Evolutionary conservation across 2,113 vertebrate genomes (phyloP).

Genomic region (Saguinus imperator): DNA sequence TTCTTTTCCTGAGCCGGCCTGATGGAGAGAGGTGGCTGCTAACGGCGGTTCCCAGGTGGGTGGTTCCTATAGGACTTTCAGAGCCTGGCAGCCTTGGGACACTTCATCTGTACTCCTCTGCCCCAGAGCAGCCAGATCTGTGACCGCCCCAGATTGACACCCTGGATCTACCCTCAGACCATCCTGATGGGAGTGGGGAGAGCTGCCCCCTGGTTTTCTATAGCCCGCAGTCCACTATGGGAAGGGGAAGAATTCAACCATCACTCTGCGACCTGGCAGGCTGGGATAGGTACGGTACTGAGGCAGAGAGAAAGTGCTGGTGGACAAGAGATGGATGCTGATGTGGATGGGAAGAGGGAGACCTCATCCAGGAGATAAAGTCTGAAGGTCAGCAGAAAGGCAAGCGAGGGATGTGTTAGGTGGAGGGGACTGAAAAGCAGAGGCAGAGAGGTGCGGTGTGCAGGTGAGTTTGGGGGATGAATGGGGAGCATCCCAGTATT

Average conservation of each 20-base stretch:
- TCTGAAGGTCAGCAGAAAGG: neutral
- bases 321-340: neutral
- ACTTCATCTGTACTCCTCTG: neutral
- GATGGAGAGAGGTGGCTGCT: neutral
- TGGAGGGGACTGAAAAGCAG: neutral
- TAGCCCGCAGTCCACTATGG: neutral
- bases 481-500: neutral
- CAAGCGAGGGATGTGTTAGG: neutral
- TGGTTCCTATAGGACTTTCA: neutral
- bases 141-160: neutral
- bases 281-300: neutral
- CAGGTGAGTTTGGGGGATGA: neutral
- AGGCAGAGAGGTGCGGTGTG: neutral
- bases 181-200: neutral
- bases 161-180: neutral
- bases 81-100: neutral
- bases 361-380: neutral
- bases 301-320: neutral
- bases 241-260: neutral
- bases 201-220: neutral
- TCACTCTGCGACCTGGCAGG: neutral
- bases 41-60: neutral
- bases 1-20: neutral
- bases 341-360: neutral
- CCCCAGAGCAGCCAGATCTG: neutral